A percentile compares a stretch with the other conserved stretches of the same genome.
Evolutionary conservation across 1,140 invertebrate genomes (phyloP).

Genomic region (Diorhabda carinulata): DNA sequence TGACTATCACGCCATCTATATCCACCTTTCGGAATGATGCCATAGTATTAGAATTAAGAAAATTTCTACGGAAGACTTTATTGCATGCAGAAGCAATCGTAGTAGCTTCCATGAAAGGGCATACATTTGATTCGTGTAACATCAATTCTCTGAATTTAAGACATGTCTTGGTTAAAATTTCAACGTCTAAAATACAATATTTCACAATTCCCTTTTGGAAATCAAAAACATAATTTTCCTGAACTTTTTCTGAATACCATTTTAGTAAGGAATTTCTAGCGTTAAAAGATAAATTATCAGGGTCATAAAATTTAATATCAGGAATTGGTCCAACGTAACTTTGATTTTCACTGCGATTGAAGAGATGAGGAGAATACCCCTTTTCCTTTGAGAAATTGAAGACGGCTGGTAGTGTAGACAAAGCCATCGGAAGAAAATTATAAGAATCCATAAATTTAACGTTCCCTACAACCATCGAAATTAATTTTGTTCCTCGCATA

Average conservation of each 20-base stretch:
- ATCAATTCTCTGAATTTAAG: slow-evolving; percentile 20
- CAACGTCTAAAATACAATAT: slow-evolving; percentile 27
- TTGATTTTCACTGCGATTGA: slow-evolving; percentile 28
- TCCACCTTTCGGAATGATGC: too few species aligned
- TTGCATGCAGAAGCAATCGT: slow-evolving; percentile 5
- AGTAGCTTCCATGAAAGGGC: slow-evolving; percentile 17
- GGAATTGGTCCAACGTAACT: slow-evolving; percentile 31
- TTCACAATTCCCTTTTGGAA: slow-evolving; percentile 27
- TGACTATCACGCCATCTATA: too few species aligned
- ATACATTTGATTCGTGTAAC: slow-evolving; percentile 14
- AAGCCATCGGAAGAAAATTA: too few species aligned
- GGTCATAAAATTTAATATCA: slow-evolving; percentile 22
- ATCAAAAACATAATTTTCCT: slow-evolving; percentile 25
- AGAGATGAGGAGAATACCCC: slow-evolving; percentile 34
- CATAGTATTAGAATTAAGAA: too few species aligned
- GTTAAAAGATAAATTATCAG: slow-evolving; percentile 5
- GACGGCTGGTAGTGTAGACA: slow-evolving; percentile 6
- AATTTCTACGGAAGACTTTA: too few species aligned
- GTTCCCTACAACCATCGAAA: too few species aligned
- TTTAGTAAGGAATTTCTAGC: background rate
- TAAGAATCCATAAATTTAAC: too few species aligned
- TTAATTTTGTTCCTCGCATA: background rate
- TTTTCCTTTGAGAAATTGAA: slow-evolving; percentile 26
- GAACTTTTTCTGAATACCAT: slow-evolving; percentile 21
- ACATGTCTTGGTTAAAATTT: slow-evolving; percentile 23